These are phyloP conservation scores for Cheiracanthium punctorium DNA, from an alignment of 2,888 invertebrate species.

Conservation along the genomic window DNA sequence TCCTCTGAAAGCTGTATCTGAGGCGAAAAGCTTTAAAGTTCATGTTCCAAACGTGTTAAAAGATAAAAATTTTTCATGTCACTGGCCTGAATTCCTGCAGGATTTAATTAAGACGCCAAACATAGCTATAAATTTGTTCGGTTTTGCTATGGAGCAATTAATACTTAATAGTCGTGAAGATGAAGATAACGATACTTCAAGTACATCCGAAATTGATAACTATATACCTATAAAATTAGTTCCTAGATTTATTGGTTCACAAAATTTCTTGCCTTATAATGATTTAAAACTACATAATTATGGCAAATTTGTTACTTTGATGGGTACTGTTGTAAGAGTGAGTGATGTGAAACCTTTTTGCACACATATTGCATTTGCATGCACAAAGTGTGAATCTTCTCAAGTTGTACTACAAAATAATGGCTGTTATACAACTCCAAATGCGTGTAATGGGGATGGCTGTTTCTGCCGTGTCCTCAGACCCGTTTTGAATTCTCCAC, in stretches of 20 bases:
- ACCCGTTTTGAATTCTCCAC: conserved; percentile 76
- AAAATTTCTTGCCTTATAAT: conserved; percentile 82
- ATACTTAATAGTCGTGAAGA: conserved; percentile 73
- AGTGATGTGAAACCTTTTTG: conserved; percentile 85
- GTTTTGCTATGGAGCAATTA: conserved; percentile 87
- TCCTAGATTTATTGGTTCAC: conserved; percentile 81
- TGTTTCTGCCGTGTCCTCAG: conserved; percentile 76
- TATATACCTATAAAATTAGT: conserved; percentile 76
- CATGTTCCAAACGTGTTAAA: conserved; percentile 52
- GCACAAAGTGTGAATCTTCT: conserved; percentile 82
- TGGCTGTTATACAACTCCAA: conserved; percentile 81
- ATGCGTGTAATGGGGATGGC: conserved; percentile 75
- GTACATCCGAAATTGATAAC: not conserved
- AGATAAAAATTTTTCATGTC: conserved; percentile 77
- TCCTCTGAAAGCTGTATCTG: conserved; percentile 75
- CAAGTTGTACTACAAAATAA: conserved; percentile 83
- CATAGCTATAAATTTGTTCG: conserved; percentile 83
- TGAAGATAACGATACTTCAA: conserved; percentile 33
- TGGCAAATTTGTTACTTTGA: conserved; percentile 86
- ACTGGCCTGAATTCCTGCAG: conserved; percentile 82
- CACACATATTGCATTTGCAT: conserved; percentile 86
- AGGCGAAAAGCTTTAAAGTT: conserved; percentile 72
- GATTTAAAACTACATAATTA: conserved; percentile 84
- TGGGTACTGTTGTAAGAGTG: conserved; percentile 90
- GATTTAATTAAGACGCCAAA: conserved; percentile 84